phyloP scores from a whole-genome alignment of 2,888 invertebrate genomes.

The Anoplius nigerrimus region DNA sequence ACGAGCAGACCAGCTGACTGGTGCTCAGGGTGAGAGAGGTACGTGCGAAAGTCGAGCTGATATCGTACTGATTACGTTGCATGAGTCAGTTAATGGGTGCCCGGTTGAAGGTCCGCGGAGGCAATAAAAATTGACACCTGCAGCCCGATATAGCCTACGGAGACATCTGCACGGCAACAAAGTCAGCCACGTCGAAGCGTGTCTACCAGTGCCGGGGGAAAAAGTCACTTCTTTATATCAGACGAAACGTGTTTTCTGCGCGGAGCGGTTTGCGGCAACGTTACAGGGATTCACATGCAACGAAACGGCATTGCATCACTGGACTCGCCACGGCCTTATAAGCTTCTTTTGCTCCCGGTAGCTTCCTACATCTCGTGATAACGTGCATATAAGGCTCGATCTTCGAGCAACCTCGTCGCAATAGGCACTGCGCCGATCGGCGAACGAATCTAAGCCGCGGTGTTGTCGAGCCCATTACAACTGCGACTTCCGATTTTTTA shows the following conservation, averaged over 20 bases:
- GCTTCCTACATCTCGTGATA: conserved; percentile 68
- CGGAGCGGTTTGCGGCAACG: conserved; percentile 29
- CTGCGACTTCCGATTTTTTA: conserved; percentile 41
- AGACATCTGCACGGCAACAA: no score
- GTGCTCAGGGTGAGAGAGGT: no score
- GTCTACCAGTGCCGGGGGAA: neutral
- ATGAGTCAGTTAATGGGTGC: no score
- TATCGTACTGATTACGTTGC: no score
- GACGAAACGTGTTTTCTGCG: conserved; percentile 37
- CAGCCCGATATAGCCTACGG: no score
- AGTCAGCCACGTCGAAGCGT: no score
- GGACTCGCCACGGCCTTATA: conserved; percentile 58
- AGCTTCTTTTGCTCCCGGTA: conserved; percentile 57
- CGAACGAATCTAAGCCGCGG: conserved; percentile 31
- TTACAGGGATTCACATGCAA: conserved; percentile 53
- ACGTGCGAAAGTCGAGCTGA: no score
- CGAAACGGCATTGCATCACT: conserved; percentile 54
- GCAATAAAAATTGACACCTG: no score
- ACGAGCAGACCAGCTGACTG: no score
- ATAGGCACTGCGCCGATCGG: neutral
- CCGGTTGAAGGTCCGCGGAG: no score
- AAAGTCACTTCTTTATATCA: conserved; percentile 41
- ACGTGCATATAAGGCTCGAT: conserved; percentile 65
- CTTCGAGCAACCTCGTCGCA: conserved; percentile 47
- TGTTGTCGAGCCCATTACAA: conserved; percentile 38